These are phyloP conservation scores for Cinclus cinclus DNA, from an alignment of 2,113 vertebrate genomes.

Conservation along the genomic window DNA sequence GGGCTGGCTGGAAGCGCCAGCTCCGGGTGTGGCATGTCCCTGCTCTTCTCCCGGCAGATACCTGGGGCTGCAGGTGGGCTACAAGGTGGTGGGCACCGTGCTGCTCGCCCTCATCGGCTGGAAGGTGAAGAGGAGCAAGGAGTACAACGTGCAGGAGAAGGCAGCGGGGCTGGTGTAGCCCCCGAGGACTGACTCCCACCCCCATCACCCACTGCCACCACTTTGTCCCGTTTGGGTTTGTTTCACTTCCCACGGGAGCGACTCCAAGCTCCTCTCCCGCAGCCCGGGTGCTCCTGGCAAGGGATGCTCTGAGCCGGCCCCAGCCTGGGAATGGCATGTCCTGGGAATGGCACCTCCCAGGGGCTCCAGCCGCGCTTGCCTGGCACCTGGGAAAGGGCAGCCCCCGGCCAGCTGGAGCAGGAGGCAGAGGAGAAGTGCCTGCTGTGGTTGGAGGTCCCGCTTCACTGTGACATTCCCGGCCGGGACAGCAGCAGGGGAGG, in stretches of 20 bases:
- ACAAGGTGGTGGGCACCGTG: slow-evolving; percentile 82
- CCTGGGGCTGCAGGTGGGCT: slow-evolving; percentile 88
- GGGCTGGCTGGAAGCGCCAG: neutral
- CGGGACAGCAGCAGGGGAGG: neutral
- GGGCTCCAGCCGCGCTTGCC: neutral
- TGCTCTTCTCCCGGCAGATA: slow-evolving; percentile 76
- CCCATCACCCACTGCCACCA: neutral
- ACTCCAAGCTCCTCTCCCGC: neutral
- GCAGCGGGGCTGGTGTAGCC: slow-evolving; percentile 69
- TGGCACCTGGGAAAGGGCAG: neutral
- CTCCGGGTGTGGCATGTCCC: neutral
- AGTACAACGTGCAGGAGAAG: slow-evolving; percentile 89
- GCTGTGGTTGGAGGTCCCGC: accelerated
- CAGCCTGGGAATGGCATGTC: neutral
- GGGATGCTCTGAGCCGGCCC: neutral
- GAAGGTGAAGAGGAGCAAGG: slow-evolving; percentile 85
- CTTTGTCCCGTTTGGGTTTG: neutral
- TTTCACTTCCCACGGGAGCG: neutral
- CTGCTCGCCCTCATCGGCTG: slow-evolving; percentile 83
- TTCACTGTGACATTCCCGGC: neutral
- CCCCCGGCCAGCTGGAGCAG: neutral
- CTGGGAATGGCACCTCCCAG: neutral
- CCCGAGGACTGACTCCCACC: neutral
- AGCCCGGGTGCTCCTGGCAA: neutral
- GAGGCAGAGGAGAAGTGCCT: neutral